Base-by-base conservation (phyloP, 2,888 invertebrate genomes). In the Gnatocerus cornutus region DNA sequence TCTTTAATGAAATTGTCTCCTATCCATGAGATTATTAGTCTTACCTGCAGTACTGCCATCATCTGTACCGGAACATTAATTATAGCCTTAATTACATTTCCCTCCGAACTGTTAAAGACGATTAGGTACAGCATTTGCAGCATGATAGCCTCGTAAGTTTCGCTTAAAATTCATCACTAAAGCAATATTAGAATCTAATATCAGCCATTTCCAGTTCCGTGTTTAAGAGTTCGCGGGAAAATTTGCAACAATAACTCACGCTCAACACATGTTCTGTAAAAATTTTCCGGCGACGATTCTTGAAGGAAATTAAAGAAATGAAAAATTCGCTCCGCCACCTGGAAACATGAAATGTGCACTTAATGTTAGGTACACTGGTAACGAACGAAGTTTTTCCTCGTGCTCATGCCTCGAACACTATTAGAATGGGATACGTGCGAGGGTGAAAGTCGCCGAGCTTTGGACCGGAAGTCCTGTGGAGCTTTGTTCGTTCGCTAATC, bases 61-160 rank as follows among this genome's bases (percentile, higher is more conserved):
- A 71, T 74, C 75, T 74, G 72, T 72, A 74, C 77, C 78, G 78
- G 79, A 80, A 80, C 77, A 79, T 80, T 80, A 79, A 80, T 80
- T 80, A 80, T 76, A 58, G 74, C 68, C 72, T 78, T 80, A 79
- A 80, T 80, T 79, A 79, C 79, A 75, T 78, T 79, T 79, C 77
- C 76, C 77, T 74, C 78, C 78, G 74, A 77, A 72, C 71, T 74
- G 71, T 71, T 68, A 67, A 71, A 73, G 71, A 71, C 68, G 71
- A 71, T 71, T 71, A 71, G 48, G 46, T 43, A 62, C 52, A 56
- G 52, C 64, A 67, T 68, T 67, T 67, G 69, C 53, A 39, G 56
- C 63, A 64, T 64, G 71, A 67, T 68, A 64, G 56, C 63, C 64
- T 68, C 56, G 62, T 56, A 62, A 62, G 58, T 68, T 68, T 68